Evolutionary conservation across 1,140 invertebrate genomes (phyloP), one percentile per base, ranked within the genome.

Genomic region (Heliconius melpomene): DNA sequence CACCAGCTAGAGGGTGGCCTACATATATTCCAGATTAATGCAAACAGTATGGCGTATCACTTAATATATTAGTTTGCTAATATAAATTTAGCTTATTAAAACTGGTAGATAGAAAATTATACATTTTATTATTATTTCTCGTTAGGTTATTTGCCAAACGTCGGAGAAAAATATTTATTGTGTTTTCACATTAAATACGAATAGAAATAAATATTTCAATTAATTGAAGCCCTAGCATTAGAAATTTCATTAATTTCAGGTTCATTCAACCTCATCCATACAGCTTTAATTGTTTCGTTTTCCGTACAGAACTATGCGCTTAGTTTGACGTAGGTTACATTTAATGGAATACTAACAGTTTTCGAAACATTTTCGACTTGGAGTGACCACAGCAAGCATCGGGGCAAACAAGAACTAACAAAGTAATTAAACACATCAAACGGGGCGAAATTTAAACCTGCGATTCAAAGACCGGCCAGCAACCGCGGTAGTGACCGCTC

Each of bases 341-440:
- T 93, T 92, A 93, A 94, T 93, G 84, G 84, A 93, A 93, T 87
- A 86, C 86, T 90, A 91, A 91, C 89, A 90, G 88, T 93, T 91
- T 91, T 88, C 84, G 86, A 86, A 90, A 60, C 90, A 85, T 92
- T 91, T 90, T 91, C 91, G 88, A 91, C 92, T 93, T 92, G 86
- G 88, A 88, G 77, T 84, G 86, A 94, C 93, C 91, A 87, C 93
- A 94, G 83, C 90, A 89, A 88, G 88, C 90, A 91, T 88, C 89
- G 83, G 82, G 76, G 82, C 80, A 84, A 92, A 94, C 90, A 91
- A 93, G 92, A 94, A 92, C 92, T 91, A 92, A 93, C 91, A 93
- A 94, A 94, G 91, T 93, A 93, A 94, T 94, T 94, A 94, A 93
- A 92, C 93, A 93, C 91, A 94, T 94, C 93, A 94, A 94, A 94